These are phyloP conservation scores for Struthidea cinerea DNA, from an alignment of 2,113 vertebrate species.

Conservation along the genomic window DNA sequence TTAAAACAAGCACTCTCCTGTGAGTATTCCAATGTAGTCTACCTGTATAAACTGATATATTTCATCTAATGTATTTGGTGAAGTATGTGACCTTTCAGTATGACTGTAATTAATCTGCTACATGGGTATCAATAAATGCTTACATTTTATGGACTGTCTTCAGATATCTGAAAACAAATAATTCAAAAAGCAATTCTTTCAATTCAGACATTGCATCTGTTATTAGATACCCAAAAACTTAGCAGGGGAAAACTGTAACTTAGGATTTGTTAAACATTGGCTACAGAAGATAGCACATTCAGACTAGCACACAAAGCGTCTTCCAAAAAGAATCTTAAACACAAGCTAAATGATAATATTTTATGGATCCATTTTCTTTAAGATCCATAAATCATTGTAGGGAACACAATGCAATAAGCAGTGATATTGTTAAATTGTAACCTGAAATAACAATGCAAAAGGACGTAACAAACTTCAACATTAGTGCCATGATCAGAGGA, in stretches of 20 bases:
- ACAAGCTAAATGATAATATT: not conserved
- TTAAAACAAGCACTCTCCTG: not conserved
- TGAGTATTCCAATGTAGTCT: not conserved
- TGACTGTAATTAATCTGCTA: not conserved
- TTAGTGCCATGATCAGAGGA: not conserved
- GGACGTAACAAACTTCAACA: not conserved
- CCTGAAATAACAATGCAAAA: not conserved
- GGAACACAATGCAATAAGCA: not conserved
- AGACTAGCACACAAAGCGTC: not conserved
- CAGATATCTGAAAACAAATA: not conserved
- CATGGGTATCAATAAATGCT: not conserved
- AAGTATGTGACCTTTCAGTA: not conserved
- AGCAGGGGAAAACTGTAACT: not conserved
- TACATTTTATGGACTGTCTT: not conserved
- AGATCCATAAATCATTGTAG: not conserved
- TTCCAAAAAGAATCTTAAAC: not conserved
- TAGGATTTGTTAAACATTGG: not conserved
- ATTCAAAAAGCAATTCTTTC: not conserved
- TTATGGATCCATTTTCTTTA: not conserved
- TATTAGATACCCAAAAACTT: not conserved
- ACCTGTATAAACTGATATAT: not conserved
- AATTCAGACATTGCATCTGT: not conserved
- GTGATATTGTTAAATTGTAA: not conserved
- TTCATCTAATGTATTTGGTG: not conserved
- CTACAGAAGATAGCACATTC: not conserved